Evolutionary conservation across 92 coral and sea anemone species (phyloP).

Genomic region (Siderastrea siderea): DNA sequence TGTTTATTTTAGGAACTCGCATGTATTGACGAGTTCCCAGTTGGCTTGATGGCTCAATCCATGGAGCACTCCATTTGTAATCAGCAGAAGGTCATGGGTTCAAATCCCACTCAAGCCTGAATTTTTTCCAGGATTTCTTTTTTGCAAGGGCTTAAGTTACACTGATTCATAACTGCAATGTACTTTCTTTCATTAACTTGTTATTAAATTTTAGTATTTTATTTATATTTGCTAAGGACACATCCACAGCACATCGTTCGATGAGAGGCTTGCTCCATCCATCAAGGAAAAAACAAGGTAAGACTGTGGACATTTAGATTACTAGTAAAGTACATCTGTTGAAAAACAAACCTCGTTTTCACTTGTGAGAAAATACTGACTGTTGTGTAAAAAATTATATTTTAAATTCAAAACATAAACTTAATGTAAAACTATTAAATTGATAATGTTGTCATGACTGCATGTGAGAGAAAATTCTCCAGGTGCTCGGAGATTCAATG

Average conservation of each 20-base stretch:
- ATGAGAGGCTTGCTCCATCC: constrained; percentile 88
- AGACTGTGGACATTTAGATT: background rate
- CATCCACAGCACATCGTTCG: constrained; percentile 81
- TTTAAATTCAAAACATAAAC: background rate
- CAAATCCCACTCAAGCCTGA: too few species aligned
- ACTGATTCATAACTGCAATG: too few species aligned
- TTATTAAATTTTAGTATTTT: background rate
- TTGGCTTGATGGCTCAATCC: too few species aligned
- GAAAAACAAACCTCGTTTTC: background rate
- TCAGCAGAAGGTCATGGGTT: too few species aligned
- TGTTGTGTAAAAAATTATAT: background rate
- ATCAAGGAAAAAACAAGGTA: constrained; percentile 88
- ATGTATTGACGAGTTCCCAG: too few species aligned
- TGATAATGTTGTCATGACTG: too few species aligned
- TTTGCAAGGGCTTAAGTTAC: background rate
- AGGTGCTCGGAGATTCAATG: too few species aligned
- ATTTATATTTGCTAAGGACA: constrained; percentile 47
- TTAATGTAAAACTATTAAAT: too few species aligned
- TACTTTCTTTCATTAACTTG: too few species aligned
- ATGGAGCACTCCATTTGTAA: background rate
- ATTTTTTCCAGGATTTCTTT: background rate
- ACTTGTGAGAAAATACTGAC: background rate
- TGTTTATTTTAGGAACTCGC: too few species aligned
- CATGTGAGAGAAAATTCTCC: too few species aligned
- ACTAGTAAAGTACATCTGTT: background rate